These are phyloP conservation scores for Ceraclea dissimilis DNA, from an alignment of 2,888 invertebrate genomes.

Conservation along the genomic window DNA sequence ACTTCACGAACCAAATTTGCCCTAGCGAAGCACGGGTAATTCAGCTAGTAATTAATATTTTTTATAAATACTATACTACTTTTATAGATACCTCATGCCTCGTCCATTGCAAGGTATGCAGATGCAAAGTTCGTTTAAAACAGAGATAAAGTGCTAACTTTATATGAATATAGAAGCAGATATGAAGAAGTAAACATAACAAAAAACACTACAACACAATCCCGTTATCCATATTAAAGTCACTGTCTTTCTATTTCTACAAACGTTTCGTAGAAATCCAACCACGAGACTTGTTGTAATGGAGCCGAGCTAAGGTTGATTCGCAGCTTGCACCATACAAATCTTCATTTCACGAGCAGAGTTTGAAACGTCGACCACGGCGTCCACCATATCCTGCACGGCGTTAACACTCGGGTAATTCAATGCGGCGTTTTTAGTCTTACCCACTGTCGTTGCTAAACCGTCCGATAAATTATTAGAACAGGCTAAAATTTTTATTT, in stretches of 20 bases:
- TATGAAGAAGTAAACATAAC: slow-evolving; percentile 15
- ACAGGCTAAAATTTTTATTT: slow-evolving; percentile 64
- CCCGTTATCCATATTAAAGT: slow-evolving; percentile 2
- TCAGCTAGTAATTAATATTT: too few relatives aligned
- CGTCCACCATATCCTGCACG: slow-evolving; percentile 90
- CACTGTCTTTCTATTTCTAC: not conserved
- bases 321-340: slow-evolving; percentile 62
- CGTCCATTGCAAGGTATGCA: too few relatives aligned
- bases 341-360: slow-evolving; percentile 74
- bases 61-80: too few relatives aligned
- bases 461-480: slow-evolving; percentile 77
- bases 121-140: too few relatives aligned
- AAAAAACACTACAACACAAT: slow-evolving; percentile 9
- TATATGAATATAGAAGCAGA: slow-evolving; percentile 6
- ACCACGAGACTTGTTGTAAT: not conserved
- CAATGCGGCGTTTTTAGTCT: slow-evolving; percentile 85
- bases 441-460: slow-evolving; percentile 72
- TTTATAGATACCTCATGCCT: too few relatives aligned
- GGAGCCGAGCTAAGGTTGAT: slow-evolving; percentile 21
- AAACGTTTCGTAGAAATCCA: not conserved
- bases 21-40: too few relatives aligned
- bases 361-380: slow-evolving; percentile 78
- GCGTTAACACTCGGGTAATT: slow-evolving; percentile 87
- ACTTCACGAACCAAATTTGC: too few relatives aligned
- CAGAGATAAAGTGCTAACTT: too few relatives aligned